These are phyloP conservation scores for Microctenopoma lineatum DNA, from an alignment of 2,797 vertebrate genomes.

Conservation along the genomic window DNA sequence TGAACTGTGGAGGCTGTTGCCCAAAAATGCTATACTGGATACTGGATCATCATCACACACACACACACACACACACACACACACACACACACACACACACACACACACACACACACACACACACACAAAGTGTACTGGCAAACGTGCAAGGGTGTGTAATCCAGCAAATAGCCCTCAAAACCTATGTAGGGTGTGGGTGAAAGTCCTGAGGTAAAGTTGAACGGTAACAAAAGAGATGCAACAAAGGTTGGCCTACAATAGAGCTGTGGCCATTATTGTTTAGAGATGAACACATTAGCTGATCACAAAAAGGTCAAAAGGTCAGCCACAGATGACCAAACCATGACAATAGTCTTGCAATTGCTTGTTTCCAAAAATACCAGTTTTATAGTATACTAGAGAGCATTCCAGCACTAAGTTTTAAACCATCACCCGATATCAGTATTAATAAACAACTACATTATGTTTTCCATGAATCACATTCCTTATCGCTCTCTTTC, in stretches of 20 bases:
- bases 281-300: slow-evolving; percentile 18
- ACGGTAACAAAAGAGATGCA: slow-evolving; percentile 43
- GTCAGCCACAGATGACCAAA: slow-evolving; percentile 15
- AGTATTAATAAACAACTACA: slow-evolving; percentile 8
- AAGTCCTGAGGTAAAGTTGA: slow-evolving; percentile 46
- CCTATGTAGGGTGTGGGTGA: slow-evolving; percentile 30
- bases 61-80: not conserved
- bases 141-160: slow-evolving; percentile 34
- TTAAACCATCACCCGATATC: slow-evolving; percentile 3
- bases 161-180: slow-evolving; percentile 18
- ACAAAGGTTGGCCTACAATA: slow-evolving; percentile 44
- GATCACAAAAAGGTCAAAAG: slow-evolving; percentile 54
- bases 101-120: not conserved
- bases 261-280: slow-evolving; percentile 25
- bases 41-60: slow-evolving; percentile 3
- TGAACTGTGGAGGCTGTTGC: slow-evolving; percentile 31
- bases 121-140: slow-evolving; percentile 6
- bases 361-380: slow-evolving; percentile 3
- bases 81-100: not conserved
- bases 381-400: not conserved
- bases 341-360: slow-evolving; percentile 6
- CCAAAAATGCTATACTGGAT: slow-evolving; percentile 42
- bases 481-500: slow-evolving; percentile 11
- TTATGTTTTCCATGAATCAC: slow-evolving; percentile 33
- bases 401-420: not conserved